Percentiles rank a stretch among this genome's conserved stretches.
Evolutionary conservation across 1,140 invertebrate genomes (phyloP).

Genomic region (Chrysoperla carnea): DNA sequence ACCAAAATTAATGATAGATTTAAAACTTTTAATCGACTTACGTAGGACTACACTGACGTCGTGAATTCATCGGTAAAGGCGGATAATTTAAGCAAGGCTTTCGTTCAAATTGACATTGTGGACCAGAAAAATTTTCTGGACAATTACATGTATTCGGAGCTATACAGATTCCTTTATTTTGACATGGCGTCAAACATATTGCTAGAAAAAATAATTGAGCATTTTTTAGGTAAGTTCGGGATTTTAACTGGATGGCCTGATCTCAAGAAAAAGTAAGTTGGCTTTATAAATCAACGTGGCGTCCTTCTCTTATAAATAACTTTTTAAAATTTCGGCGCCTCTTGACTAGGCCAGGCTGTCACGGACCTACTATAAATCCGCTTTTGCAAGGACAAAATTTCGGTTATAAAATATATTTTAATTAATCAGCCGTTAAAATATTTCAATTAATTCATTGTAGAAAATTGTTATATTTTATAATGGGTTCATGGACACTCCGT

Average conservation of each 20-base stretch:
- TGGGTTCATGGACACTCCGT: too few relatives aligned
- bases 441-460: slow-evolving; percentile 1
- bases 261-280: neutral
- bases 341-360: too few relatives aligned
- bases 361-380: too few relatives aligned
- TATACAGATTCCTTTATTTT: slow-evolving; percentile 62
- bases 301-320: neutral
- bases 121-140: slow-evolving; percentile 47
- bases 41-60: slow-evolving; percentile 40
- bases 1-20: neutral
- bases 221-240: neutral
- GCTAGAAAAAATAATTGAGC: slow-evolving; percentile 28
- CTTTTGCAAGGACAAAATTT: too few relatives aligned
- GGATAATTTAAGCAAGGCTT: slow-evolving; percentile 47
- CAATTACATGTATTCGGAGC: slow-evolving; percentile 53
- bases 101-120: slow-evolving; percentile 54
- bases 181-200: slow-evolving; percentile 49
- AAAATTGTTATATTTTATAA: too few relatives aligned
- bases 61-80: slow-evolving; percentile 41
- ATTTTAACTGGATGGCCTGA: neutral
- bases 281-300: neutral
- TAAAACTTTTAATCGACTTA: slow-evolving; percentile 24
- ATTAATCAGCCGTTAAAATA: neutral
- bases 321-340: neutral
- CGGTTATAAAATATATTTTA: neutral